phyloP scores from a whole-genome alignment of 1,140 invertebrate species.

The Andrena cerasifolii region DNA sequence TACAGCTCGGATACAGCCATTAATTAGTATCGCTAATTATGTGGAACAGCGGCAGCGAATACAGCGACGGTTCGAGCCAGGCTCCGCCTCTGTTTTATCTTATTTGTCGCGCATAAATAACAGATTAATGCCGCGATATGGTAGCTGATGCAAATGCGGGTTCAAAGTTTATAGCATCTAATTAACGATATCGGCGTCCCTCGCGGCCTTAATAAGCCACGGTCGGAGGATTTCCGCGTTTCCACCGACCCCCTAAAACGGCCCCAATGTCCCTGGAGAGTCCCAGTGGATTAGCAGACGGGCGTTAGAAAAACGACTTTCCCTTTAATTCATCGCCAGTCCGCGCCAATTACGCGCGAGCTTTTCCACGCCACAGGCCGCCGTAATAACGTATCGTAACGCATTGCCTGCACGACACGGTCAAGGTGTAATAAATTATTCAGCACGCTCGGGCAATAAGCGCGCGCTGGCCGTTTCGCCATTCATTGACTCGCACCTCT shows the following conservation, averaged over 20 bases:
- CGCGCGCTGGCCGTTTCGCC: conserved; percentile 23
- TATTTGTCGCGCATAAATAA: conserved; percentile 62
- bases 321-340: conserved; percentile 2
- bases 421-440: conserved; percentile 46
- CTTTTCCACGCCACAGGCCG: conserved; percentile 17
- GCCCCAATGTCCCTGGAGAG: too few relatives aligned
- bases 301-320: too few relatives aligned
- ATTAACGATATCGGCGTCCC: conserved; percentile 64
- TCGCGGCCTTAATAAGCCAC: conserved; percentile 56
- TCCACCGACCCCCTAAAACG: conserved; percentile 31
- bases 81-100: conserved; percentile 43
- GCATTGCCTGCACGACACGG: conserved; percentile 30
- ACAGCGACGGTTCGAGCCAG: conserved; percentile 17
- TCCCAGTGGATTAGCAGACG: too few relatives aligned
- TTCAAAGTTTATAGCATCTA: conserved; percentile 71
- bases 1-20: conserved; percentile 55
- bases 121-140: conserved; percentile 65
- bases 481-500: conserved; percentile 16
- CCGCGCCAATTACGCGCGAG: conserved; percentile 19
- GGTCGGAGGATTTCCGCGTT: conserved; percentile 9
- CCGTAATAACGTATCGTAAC: conserved; percentile 40
- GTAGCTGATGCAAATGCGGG: conserved; percentile 64
- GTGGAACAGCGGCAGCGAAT: conserved; percentile 48
- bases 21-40: conserved; percentile 75
- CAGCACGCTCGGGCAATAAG: conserved; percentile 43